Evolutionary conservation across 64 coral and sea anemone genomes (phyloP).

Genomic region (Montipora capricornis): DNA sequence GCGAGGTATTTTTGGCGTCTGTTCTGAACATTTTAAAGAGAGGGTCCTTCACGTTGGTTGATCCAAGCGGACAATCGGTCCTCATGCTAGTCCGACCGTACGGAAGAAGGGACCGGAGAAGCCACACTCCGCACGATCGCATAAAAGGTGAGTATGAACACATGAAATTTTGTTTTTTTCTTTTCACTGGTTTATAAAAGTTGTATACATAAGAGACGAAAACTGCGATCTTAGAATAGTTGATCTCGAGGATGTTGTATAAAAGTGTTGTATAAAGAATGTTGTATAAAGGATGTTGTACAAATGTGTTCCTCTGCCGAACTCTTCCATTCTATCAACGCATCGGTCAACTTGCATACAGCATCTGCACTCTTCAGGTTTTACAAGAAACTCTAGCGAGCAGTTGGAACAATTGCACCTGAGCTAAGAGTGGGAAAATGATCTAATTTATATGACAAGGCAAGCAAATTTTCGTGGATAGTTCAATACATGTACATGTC

Average conservation of each 20-base stretch:
- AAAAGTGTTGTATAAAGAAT: background rate
- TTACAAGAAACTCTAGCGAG: no score
- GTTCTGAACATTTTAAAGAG: background rate
- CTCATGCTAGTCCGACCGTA: background rate
- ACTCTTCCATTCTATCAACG: no score
- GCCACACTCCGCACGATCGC: background rate
- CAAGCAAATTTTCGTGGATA: no score
- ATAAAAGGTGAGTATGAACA: background rate
- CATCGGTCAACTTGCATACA: no score
- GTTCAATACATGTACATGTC: no score
- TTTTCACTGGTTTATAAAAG: background rate
- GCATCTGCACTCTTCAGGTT: no score
- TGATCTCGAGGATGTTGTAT: no score
- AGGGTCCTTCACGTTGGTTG: background rate
- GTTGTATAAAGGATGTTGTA: background rate
- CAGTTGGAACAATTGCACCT: no score
- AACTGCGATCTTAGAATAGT: background rate
- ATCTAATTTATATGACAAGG: no score
- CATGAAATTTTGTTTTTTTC: background rate
- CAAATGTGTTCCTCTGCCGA: background rate
- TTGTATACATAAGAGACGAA: background rate
- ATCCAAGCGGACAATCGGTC: background rate
- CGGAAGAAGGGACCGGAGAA: background rate
- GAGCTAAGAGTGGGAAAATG: no score
- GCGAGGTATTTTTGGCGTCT: background rate